Base-by-base conservation (phyloP, 1,140 invertebrate genomes). In the Sipha flava region DNA sequence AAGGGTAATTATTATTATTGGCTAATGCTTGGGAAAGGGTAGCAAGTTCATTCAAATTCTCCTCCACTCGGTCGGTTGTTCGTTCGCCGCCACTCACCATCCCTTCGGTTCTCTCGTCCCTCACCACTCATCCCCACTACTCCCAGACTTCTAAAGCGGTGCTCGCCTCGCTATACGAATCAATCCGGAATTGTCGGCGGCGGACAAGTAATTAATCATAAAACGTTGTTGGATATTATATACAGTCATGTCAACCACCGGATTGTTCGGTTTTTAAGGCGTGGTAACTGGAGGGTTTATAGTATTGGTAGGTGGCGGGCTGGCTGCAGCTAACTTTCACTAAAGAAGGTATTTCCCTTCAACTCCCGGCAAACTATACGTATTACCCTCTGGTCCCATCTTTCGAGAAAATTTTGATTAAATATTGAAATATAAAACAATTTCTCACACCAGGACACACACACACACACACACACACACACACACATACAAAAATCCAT, bases 1-100 rank as follows among this genome's bases (percentile, higher is more conserved):
- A 77, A 34, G 73, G 73, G 73, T 77, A 77, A 77, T 77, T 77
- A 77, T 77, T 77, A 77, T 77, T 77, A 77, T 77, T 77, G 73
- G 73, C 73, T 77, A 77, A 77, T 59, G 73, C 73, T 54, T 43
- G 73, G 73, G 73, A 77, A 77, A 77, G 73, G 73, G 73, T 77
- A 77, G 73, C 73, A 57, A 77, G 73, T 77, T 77, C 73, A 77
- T 77, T 77, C 73, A 77, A 59, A 59, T 77, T 77, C 73, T 77
- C 73, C 73, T 77, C 73, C 73, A 77, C 73, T 77, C 72, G 34
- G 72, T 75, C 72, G 72, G 52, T 59, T 26, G 73, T 57, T 10
- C 37, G 43, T 45, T 9, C 43, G 26, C 40, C 43, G n/a, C n/a
- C n/a, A n/a, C n/a, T n/a, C n/a, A n/a, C n/a, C n/a, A n/a, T n/a